phyloP scores from a whole-genome alignment of 2,797 vertebrate species.

The Chrosomus eos region DNA sequence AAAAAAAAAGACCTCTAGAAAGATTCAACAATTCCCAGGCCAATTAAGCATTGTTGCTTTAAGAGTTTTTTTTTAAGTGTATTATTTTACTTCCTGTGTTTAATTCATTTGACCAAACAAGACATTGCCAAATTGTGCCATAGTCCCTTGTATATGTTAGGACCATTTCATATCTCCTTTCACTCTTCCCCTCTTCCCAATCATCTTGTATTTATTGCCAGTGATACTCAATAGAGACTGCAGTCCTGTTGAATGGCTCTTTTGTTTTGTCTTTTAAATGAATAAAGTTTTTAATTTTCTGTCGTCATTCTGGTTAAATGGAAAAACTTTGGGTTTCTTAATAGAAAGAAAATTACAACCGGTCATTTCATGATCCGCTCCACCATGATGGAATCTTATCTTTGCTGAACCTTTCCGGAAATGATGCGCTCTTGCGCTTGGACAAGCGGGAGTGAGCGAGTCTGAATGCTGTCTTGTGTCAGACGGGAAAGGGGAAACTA shows the following conservation, averaged over 20 bases:
- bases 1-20: background rate
- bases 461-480: conserved; percentile 41
- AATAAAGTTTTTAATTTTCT: conserved; percentile 57
- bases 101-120: conserved; percentile 40
- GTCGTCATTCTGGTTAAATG: background rate
- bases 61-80: background rate
- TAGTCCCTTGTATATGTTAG: conserved; percentile 12
- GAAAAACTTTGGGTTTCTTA: no score
- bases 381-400: background rate
- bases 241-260: conserved; percentile 29
- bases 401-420: conserved; percentile 1
- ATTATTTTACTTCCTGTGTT: conserved; percentile 4
- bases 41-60: conserved; percentile 9
- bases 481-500: background rate
- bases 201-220: conserved; percentile 57
- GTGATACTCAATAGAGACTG: conserved; percentile 35
- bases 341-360: background rate
- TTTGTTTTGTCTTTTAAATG: conserved; percentile 46
- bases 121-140: conserved; percentile 39
- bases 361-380: background rate
- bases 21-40: conserved; percentile 7
- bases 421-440: background rate
- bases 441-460: background rate
- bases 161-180: background rate
- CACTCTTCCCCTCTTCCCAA: background rate